Base-by-base conservation (phyloP, 2,797 vertebrate species). In the Macroramphosus scolopax region DNA sequence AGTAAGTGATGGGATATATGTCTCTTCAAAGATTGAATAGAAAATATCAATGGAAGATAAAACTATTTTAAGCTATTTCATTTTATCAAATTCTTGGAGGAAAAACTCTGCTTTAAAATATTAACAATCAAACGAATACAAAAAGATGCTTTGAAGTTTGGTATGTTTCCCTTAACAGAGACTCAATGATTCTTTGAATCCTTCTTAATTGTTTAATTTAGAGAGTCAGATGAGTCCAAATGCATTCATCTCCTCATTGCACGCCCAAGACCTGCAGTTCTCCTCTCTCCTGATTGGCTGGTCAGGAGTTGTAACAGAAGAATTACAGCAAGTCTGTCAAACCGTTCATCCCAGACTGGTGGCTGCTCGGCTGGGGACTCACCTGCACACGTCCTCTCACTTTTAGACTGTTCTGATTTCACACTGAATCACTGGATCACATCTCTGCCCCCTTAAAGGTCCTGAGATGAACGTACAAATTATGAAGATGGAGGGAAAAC, bases 271-370 rank as follows among this genome's bases (percentile, higher is more conserved):
- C n/a, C 0, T 3, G 46, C 63, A 62, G 68, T 16, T 69, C 66
- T 84, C 82, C 37, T 74, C 67, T 37, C 25, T 88, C 88, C 89
- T 84, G 87, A 91, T 68, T 90, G 86, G 82, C 51, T 83, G 88
- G 70, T 89, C 86, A 87, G 88, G 87, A 85, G 81, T 69, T 64
- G 1, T 15, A 11, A 8, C 17, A 64, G 84, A 87, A 77, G 81
- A 83, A 61, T 15, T 28, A 43, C 68, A 74, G 53, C 71, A 38
- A 0, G 1, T 33, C 30, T 11, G 8, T 9, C 17, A 50, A 8
- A 29, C 10, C 12, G 18, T 51, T n/a, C 8, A 18, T n/a, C 24
- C 68, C 74, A 77, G 43, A 52, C 76, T 69, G 68, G 59, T 87
- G 77, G 51, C 53, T 68, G 72, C 63, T 78, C 70, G 79, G 81